These are phyloP conservation scores for Acleris holmiana DNA, from an alignment of 2,888 invertebrate species.

Conservation along the genomic window DNA sequence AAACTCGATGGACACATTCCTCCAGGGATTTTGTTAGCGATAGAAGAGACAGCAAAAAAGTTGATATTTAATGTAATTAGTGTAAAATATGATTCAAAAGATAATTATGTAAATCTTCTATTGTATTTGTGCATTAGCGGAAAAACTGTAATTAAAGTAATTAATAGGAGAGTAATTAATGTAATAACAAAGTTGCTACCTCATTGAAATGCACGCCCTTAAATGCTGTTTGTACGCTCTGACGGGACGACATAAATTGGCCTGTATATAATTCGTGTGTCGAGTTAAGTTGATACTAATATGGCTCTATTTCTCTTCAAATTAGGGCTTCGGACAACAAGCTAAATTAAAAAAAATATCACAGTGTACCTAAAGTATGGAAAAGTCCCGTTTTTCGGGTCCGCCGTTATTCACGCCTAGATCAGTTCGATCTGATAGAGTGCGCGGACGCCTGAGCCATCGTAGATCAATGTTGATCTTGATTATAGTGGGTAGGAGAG, in stretches of 20 bases:
- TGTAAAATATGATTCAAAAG: neutral
- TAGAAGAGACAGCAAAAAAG: constrained; percentile 13
- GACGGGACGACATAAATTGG: too few relatives aligned
- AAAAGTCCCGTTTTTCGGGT: neutral
- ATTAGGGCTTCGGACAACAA: too few relatives aligned
- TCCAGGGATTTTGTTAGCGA: constrained; percentile 20
- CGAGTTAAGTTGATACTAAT: too few relatives aligned
- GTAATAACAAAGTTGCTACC: too few relatives aligned
- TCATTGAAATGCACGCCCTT: too few relatives aligned
- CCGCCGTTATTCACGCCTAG: neutral
- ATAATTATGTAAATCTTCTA: neutral
- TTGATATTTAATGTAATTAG: neutral
- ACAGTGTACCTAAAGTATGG: neutral
- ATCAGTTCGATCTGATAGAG: constrained; percentile 1
- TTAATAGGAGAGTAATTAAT: too few relatives aligned
- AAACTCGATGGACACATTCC: neutral
- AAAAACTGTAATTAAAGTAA: neutral
- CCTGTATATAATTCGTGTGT: too few relatives aligned
- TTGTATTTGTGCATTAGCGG: neutral
- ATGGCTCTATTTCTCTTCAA: too few relatives aligned
- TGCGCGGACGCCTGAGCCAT: constrained; percentile 47
- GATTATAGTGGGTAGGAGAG: constrained; percentile 50
- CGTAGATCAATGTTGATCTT: constrained; percentile 63
- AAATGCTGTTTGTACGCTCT: too few relatives aligned
- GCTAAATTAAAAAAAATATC: too few relatives aligned